phyloP scores from a whole-genome alignment of 1,140 invertebrate species.

The Zaprionus kolodkinae region DNA sequence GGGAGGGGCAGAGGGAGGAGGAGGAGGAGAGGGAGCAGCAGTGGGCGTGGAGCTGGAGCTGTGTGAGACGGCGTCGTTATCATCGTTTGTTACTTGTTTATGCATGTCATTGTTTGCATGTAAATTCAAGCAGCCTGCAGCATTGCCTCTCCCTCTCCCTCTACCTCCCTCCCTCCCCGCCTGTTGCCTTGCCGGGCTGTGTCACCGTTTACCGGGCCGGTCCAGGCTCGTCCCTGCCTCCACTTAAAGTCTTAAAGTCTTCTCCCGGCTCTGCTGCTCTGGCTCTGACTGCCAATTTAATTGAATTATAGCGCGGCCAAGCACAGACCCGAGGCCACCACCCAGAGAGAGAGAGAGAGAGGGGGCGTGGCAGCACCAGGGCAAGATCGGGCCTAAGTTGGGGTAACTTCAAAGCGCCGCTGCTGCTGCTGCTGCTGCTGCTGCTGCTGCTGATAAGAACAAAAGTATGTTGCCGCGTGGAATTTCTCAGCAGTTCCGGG shows the following conservation, averaged over 20 bases:
- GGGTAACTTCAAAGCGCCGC: constrained; percentile 71
- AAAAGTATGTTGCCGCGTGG: constrained; percentile 75
- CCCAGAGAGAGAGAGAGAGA: not conserved
- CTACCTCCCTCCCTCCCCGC: not conserved
- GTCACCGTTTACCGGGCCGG: constrained; percentile 9
- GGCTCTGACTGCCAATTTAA: constrained; percentile 70
- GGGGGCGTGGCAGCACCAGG: not conserved
- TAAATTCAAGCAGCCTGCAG: constrained; percentile 58
- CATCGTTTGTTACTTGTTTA: constrained; percentile 62
- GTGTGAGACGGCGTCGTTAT: constrained; percentile 19
- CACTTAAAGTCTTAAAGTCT: constrained; percentile 70
- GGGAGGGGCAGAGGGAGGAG: no score
- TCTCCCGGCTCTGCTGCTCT: not conserved
- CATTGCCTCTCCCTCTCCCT: not conserved
- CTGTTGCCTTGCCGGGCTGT: constrained; percentile 13
- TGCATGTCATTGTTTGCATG: constrained; percentile 81
- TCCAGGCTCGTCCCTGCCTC: not conserved
- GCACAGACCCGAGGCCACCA: not conserved
- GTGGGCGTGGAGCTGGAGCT: no score
- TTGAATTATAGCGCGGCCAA: constrained; percentile 66
- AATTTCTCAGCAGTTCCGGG: constrained; percentile 56
- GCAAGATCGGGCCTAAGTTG: not conserved
- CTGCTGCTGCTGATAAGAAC: constrained; percentile 63
- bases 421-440: constrained; percentile 8
- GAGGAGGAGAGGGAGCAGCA: no score